Evolutionary conservation across 1,140 invertebrate genomes (phyloP).

Genomic region (Antheraea mylitta): DNA sequence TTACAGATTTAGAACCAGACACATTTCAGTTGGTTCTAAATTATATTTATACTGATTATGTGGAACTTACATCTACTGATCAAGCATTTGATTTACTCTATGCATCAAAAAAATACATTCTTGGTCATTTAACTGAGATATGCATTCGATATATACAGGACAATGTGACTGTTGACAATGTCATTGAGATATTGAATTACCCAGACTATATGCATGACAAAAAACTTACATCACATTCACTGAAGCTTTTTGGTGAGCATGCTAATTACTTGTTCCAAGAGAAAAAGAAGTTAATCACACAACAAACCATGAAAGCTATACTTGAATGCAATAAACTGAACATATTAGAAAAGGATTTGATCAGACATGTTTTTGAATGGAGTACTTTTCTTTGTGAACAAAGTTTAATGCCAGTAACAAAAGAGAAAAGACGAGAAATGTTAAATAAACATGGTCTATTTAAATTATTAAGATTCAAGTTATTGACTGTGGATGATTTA

Average conservation of each 20-base stretch:
- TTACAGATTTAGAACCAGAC: conserved; percentile 77
- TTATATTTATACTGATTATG: conserved; percentile 79
- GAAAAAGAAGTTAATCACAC: conserved; percentile 69
- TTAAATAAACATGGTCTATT: conserved; percentile 62
- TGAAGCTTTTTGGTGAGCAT: conserved; percentile 74
- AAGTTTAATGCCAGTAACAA: conserved; percentile 46
- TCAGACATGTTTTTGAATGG: conserved; percentile 76
- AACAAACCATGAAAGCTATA: conserved; percentile 65
- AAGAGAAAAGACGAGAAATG: conserved; percentile 63
- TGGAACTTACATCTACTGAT: conserved; percentile 70
- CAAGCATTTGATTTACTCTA: conserved; percentile 80
- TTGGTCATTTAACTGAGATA: conserved; percentile 72
- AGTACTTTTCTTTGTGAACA: conserved; percentile 69
- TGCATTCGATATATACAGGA: conserved; percentile 74
- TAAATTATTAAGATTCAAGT: conserved; percentile 56
- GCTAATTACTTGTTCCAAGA: conserved; percentile 70
- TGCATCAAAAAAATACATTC: conserved; percentile 79
- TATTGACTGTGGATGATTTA: conserved; percentile 50
- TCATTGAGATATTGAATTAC: conserved; percentile 78
- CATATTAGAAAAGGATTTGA: conserved; percentile 71
- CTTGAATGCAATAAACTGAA: conserved; percentile 69
- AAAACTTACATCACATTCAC: conserved; percentile 61
- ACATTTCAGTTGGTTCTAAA: conserved; percentile 79
- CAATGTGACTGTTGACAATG: conserved; percentile 76
- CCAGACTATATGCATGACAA: conserved; percentile 77